Evolutionary conservation across 2,888 invertebrate genomes (phyloP), one percentile per base, ranked within the genome.

Genomic region (Zootermopsis nevadensis): DNA sequence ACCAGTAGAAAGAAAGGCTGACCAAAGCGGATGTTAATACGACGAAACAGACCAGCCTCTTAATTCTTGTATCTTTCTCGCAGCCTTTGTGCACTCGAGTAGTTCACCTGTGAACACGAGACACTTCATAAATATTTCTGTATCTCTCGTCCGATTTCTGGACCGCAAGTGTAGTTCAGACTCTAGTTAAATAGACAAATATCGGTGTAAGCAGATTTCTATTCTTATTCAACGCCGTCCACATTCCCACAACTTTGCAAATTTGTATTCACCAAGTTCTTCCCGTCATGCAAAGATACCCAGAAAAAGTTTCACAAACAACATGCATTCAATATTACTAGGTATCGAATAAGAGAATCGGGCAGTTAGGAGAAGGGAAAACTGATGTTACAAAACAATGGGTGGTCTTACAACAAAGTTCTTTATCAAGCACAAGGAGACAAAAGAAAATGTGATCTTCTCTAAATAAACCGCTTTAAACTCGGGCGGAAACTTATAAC

Each of bases 401-500:
- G 69, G 1, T 33, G 33, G 30, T 69, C 4, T 10, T 31, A 30
- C 2, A 69, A 33, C 19, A 69, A 67, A 67, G 30, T 31, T 67
- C 27, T 67, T 67, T 67, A 67, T 67, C 27, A 67, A 33, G 19
- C 27, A 6, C 15, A 33, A 33, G 33, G 33, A 69, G 24, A 15
- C 38, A 74, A 12, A 74, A 74, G 35, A n/a, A 38, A 74, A 38
- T 74, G n/a, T 74, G 35, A 60, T 3, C 48, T 31, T 33, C 74
- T 38, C 35, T 38, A 74, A 74, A 30, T 42, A 74, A 74, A 74
- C 38, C 74, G 74, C 74, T 74, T n/a, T 42, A 42, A 42, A 74
- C 31, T 38, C 74, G 74, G n/a, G n/a, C n/a, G 74, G 74, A 74
- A 74, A 74, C 74, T 74, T 74, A 74, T 74, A 74, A 74, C 74